These are phyloP conservation scores for Trematomus bernacchii DNA, from an alignment of 2,797 vertebrate genomes.

Conservation along the genomic window DNA sequence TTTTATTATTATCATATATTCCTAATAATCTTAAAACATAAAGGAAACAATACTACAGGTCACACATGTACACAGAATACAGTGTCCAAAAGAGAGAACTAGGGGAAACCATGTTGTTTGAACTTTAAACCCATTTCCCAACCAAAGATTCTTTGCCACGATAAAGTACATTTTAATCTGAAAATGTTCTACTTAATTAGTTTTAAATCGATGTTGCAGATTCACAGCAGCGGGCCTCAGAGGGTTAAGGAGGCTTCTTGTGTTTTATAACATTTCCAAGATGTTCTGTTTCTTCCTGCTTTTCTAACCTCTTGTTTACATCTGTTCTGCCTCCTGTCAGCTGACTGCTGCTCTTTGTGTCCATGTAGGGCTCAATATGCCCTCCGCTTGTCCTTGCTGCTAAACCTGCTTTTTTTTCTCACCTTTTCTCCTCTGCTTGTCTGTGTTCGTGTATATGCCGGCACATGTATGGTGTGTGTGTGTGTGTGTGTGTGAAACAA, in stretches of 20 bases:
- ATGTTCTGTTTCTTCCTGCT: slow-evolving; percentile 37
- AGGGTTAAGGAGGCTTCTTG: background rate
- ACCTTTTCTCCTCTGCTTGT: slow-evolving; percentile 71
- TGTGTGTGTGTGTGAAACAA: slow-evolving; percentile 66
- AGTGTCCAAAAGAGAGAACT: too few relatives aligned
- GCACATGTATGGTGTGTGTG: slow-evolving; percentile 46
- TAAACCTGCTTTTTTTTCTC: slow-evolving; percentile 76
- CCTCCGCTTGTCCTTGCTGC: slow-evolving; percentile 71
- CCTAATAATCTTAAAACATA: too few relatives aligned
- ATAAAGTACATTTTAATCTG: too few relatives aligned
- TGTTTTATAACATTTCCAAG: background rate
- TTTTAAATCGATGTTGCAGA: too few relatives aligned
- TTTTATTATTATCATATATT: too few relatives aligned
- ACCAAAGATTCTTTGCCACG: too few relatives aligned
- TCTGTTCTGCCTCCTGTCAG: slow-evolving; percentile 39
- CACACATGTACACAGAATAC: too few relatives aligned
- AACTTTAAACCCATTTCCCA: too few relatives aligned
- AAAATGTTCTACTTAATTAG: too few relatives aligned
- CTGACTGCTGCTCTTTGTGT: slow-evolving; percentile 30
- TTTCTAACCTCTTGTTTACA: slow-evolving; percentile 51
- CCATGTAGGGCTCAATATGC: slow-evolving; percentile 46
- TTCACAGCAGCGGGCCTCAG: background rate
- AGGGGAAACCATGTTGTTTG: too few relatives aligned
- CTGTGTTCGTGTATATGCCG: slow-evolving; percentile 65
- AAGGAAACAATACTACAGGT: too few relatives aligned